Conservation (phyloP, 2,888 invertebrate species). For the Cremastobaeus sp. region DNA sequence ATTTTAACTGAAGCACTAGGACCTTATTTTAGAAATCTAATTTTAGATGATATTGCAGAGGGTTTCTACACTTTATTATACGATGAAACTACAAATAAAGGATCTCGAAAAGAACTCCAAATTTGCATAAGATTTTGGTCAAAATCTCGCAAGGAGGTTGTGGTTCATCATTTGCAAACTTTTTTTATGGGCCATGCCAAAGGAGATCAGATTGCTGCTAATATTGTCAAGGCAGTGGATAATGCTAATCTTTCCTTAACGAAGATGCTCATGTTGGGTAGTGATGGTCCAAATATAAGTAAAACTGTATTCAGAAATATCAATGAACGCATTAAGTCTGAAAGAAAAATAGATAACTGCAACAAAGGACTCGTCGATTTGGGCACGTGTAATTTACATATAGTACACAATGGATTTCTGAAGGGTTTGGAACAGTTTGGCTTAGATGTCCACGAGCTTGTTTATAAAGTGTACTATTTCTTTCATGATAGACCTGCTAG, state of each 20-base stretch:
- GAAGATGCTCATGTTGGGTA: slow-evolving; percentile 14
- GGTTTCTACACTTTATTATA: slow-evolving; percentile 18
- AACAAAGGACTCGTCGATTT: slow-evolving; percentile 7
- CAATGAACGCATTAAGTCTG: slow-evolving; percentile 1
- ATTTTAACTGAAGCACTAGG: slow-evolving; percentile 24
- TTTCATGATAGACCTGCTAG: slow-evolving; percentile 8
- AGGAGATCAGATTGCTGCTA: slow-evolving; percentile 10
- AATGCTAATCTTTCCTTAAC: slow-evolving; percentile 13
- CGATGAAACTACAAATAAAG: slow-evolving; percentile 32
- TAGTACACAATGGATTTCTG: slow-evolving; percentile 16
- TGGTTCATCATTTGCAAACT: slow-evolving; percentile 22
- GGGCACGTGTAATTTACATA: slow-evolving; percentile 32
- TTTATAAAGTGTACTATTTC: too few species aligned
- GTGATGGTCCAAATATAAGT: slow-evolving; percentile 31
- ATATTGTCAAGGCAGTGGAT: slow-evolving; percentile 11
- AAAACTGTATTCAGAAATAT: slow-evolving; percentile 8
- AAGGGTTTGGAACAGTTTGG: slow-evolving; percentile 18
- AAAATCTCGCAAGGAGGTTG: neutral
- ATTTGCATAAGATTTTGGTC: slow-evolving; percentile 23
- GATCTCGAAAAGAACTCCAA: slow-evolving; percentile 20
- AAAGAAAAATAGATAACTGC: neutral
- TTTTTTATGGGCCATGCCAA: slow-evolving; percentile 32
- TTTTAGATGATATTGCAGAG: slow-evolving; percentile 9
- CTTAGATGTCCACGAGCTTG: neutral
- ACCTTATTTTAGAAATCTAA: slow-evolving; percentile 21